Evolutionary conservation across 2,888 invertebrate species (phyloP).

Genomic region (Liposcelis brunnea): DNA sequence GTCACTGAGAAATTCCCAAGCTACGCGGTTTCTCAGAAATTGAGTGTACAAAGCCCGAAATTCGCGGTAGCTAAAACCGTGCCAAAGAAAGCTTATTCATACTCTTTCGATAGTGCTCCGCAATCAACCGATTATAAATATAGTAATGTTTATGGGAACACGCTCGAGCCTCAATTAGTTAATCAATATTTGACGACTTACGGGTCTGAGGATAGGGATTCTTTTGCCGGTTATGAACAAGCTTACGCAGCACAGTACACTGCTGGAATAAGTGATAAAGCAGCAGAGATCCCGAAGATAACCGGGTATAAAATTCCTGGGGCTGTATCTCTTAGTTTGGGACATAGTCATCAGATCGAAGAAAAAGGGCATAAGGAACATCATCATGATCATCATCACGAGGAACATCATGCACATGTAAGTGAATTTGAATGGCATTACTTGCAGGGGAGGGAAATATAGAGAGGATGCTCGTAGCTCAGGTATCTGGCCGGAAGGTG

Average conservation of each 20-base stretch:
- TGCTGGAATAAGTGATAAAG: background rate
- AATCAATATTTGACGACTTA: background rate
- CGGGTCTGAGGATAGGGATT: background rate
- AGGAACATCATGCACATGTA: conserved; percentile 3
- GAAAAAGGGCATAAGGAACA: conserved; percentile 5
- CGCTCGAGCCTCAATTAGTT: background rate
- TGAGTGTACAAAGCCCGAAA: no score
- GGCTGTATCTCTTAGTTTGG: background rate
- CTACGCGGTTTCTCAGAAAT: no score
- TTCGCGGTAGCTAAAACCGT: background rate
- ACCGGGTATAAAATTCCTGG: conserved; percentile 4
- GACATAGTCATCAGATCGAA: background rate
- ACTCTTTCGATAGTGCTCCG: background rate
- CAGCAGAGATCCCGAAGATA: background rate
- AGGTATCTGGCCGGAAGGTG: no score
- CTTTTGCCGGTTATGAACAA: background rate
- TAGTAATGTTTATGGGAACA: background rate
- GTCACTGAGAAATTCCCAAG: conserved; percentile 1
- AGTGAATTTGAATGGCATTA: no score
- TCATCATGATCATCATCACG: background rate
- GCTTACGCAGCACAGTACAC: background rate
- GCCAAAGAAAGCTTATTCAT: background rate
- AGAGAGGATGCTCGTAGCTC: no score
- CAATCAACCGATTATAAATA: background rate
- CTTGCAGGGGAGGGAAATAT: no score